Percentiles rank a stretch among this genome's conserved stretches.
phyloP scores from a whole-genome alignment of 2,888 invertebrate species.

The Phyllotreta cruciferae region DNA sequence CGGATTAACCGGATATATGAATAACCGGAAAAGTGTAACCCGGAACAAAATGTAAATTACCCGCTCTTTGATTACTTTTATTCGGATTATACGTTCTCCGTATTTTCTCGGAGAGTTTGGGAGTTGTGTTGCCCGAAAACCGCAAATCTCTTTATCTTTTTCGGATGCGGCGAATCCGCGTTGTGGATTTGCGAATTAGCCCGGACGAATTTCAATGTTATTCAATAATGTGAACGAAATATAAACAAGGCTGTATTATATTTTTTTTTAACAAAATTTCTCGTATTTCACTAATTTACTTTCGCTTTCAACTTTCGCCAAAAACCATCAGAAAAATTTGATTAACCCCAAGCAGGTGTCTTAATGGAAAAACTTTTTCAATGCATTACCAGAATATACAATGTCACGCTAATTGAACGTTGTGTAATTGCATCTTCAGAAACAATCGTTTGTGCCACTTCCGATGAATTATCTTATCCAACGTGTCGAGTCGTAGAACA shows the following conservation, averaged over 20 bases:
- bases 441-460: slow-evolving; percentile 2
- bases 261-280: too few relatives aligned
- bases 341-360: too few relatives aligned
- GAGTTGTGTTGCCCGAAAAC: slow-evolving; percentile 19
- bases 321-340: too few relatives aligned
- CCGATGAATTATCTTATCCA: slow-evolving; percentile 9
- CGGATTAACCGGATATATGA: slow-evolving; percentile 48
- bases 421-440: too few relatives aligned
- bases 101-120: slow-evolving; percentile 28
- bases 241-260: background rate
- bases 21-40: slow-evolving; percentile 49
- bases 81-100: slow-evolving; percentile 42
- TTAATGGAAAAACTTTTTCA: too few relatives aligned
- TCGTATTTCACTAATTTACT: too few relatives aligned
- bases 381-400: too few relatives aligned
- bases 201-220: slow-evolving; percentile 16
- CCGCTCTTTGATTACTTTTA: slow-evolving; percentile 45
- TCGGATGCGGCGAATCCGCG: slow-evolving; percentile 18
- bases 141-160: slow-evolving; percentile 23
- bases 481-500: background rate
- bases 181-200: slow-evolving; percentile 20
- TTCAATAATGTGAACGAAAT: slow-evolving; percentile 14
- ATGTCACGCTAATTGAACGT: too few relatives aligned
- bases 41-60: slow-evolving; percentile 49
- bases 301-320: too few relatives aligned